These are phyloP conservation scores for Arbacia lixula DNA, from an alignment of 53 echinoderm and acorn worm species.

Conservation along the genomic window DNA sequence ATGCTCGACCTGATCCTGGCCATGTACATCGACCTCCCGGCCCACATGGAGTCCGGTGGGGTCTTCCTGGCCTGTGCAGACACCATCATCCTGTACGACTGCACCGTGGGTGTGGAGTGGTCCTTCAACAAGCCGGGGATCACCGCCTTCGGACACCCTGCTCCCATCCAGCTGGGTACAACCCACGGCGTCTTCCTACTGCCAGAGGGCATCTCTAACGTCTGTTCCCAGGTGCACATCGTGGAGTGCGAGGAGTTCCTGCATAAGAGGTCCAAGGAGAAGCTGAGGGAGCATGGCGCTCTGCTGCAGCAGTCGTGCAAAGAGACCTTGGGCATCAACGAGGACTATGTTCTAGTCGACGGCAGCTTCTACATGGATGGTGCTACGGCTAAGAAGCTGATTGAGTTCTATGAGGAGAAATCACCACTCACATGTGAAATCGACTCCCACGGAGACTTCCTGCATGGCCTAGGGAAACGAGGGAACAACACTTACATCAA, in stretches of 20 bases:
- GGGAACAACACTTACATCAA: constrained; percentile 71
- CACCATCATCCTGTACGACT: constrained; percentile 77
- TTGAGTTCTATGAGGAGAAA: constrained; percentile 67
- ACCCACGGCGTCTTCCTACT: constrained; percentile 89
- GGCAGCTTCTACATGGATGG: constrained; percentile 86
- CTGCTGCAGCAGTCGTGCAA: constrained; percentile 48
- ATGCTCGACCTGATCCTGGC: constrained; percentile 84
- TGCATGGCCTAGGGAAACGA: constrained; percentile 86
- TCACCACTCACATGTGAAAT: constrained; percentile 83
- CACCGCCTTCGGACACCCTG: constrained; percentile 89
- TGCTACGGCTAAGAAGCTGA: constrained; percentile 70
- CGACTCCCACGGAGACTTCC: constrained; percentile 89
- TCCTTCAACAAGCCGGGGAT: constrained; percentile 74
- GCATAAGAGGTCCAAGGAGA: constrained; percentile 75
- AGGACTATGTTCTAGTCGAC: constrained; percentile 83
- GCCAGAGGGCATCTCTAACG: neutral
- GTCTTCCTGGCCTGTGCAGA: constrained; percentile 84
- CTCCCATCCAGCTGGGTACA: constrained; percentile 73
- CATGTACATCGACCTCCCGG: constrained; percentile 84
- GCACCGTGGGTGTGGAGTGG: constrained; percentile 66
- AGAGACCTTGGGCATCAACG: constrained; percentile 20
- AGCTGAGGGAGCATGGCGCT: constrained; percentile 69
- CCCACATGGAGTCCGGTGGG: constrained; percentile 73
- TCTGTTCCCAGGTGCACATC: constrained; percentile 56
- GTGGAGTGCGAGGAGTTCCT: constrained; percentile 77